These are phyloP conservation scores for Calephelis nemesis DNA, from an alignment of 1,140 invertebrate genomes.

Conservation along the genomic window DNA sequence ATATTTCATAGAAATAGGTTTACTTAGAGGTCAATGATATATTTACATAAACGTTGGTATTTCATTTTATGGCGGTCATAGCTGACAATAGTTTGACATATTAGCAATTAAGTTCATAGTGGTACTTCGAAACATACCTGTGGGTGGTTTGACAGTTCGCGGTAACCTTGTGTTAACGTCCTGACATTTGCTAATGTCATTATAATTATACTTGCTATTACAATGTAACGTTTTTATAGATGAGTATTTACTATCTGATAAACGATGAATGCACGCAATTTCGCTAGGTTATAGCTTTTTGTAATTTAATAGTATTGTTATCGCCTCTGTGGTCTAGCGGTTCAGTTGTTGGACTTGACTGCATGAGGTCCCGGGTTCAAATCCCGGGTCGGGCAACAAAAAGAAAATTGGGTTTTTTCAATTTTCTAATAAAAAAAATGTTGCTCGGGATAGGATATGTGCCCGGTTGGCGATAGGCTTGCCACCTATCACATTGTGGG, in stretches of 20 bases:
- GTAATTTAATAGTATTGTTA: not conserved
- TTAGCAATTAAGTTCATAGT: conserved; percentile 24
- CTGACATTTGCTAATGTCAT: conserved; percentile 30
- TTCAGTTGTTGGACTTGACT: no score
- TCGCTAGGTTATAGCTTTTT: not conserved
- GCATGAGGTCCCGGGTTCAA: no score
- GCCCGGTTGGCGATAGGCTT: no score
- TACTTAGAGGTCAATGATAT: no score
- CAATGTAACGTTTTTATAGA: conserved; percentile 4
- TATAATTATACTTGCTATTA: conserved; percentile 27
- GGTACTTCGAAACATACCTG: conserved; percentile 14
- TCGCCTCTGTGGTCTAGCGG: no score
- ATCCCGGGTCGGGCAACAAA: no score
- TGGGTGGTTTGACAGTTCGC: conserved; percentile 27
- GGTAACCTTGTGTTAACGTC: conserved; percentile 30
- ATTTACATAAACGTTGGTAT: not conserved
- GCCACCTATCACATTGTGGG: no score
- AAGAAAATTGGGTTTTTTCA: no score
- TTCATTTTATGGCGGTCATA: not conserved
- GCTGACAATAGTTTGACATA: conserved; percentile 11
- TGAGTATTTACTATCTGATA: conserved; percentile 1
- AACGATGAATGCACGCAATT: not conserved
- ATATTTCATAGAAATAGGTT: no score
- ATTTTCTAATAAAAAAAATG: no score
- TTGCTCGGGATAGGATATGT: no score